Base-by-base conservation (phyloP, 2,113 vertebrate species). In the Coracopsis vasa region DNA sequence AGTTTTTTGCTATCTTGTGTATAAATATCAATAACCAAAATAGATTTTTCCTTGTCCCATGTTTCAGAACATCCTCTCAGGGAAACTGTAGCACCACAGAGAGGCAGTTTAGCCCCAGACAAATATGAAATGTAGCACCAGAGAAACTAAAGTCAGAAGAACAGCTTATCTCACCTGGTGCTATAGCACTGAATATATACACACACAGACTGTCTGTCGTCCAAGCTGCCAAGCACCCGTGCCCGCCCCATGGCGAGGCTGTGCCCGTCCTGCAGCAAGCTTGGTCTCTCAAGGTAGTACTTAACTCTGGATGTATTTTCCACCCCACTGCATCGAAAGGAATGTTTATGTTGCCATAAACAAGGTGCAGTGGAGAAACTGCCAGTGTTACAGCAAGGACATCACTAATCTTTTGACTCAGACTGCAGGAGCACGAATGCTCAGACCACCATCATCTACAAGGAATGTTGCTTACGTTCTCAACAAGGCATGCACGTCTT, bases 401-500 rank as follows among this genome's bases (percentile, higher is more conserved):
- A 91, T 85, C 71, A 89, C 92, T 91, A 81, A 48, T 61, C 92
- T 56, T 79, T 92, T 69, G 94, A 96, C 96, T 92, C 87, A 60
- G 90, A 96, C 95, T 87, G 90, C 95, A 88, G 97, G 94, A 95
- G 95, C 87, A 80, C 29, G 79, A 92, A 37, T 85, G 98, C 97
- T 98, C 96, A 77, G 94, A 82, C 95, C 45, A 88, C 94, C 97
- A 96, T 96, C 95, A 96, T 95, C 92, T 96, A 97, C 96, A 91
- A 97, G 97, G 97, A 97, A 96, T 90, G 97, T 91, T 19, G 97
- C 96, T 97, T 90, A 95, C 67, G 95, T 97, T 97, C 97, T 98
- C 91, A 18, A 98, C 98, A 98, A 98, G 97, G 97, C 98, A 98
- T 98, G 98, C 98, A 98, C 94, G 90, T 97, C 93, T 91, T 78